Evolutionary conservation across 2,113 vertebrate genomes (phyloP).

Genomic region (Oryzias celebensis): DNA sequence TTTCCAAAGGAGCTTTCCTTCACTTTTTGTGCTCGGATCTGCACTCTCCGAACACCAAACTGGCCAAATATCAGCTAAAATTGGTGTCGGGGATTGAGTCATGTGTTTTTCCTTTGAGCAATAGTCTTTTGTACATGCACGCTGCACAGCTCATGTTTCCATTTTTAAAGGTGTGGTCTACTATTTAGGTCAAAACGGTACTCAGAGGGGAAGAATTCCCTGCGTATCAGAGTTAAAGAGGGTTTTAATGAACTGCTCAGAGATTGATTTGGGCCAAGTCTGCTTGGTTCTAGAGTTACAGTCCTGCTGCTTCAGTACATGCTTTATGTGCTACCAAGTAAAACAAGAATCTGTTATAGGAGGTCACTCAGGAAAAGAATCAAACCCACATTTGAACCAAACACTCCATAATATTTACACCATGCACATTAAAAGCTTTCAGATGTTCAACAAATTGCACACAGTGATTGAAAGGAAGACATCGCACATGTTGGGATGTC

Average conservation of each 20-base stretch:
- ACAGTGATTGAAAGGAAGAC: conserved; percentile 26
- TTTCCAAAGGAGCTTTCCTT: conserved; percentile 15
- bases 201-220: conserved; percentile 66
- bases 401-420: conserved; percentile 14
- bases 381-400: conserved; percentile 10
- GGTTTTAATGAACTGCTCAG: conserved; percentile 63
- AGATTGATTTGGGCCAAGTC: conserved; percentile 62
- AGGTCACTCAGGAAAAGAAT: conserved; percentile 10
- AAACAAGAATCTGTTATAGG: background rate
- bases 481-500: conserved; percentile 24
- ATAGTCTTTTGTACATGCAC: conserved; percentile 68
- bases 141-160: conserved; percentile 73
- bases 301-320: conserved; percentile 17
- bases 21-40: conserved; percentile 25
- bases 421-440: conserved; percentile 42
- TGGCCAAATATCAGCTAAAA: conserved; percentile 30
- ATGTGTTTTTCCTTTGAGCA: conserved; percentile 79
- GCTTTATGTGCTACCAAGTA: conserved; percentile 9
- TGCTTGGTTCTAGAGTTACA: conserved; percentile 51
- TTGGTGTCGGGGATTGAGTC: conserved; percentile 49
- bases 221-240: conserved; percentile 53
- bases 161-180: conserved; percentile 71
- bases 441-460: conserved; percentile 31
- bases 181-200: conserved; percentile 76
- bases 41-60: conserved; percentile 38